A percentile compares a stretch with the other conserved stretches of the same genome.
Conservation (phyloP, 30 jellyfish, hydroid and myxozoan genomes). For the Calvadosia cruxmelitensis region DNA sequence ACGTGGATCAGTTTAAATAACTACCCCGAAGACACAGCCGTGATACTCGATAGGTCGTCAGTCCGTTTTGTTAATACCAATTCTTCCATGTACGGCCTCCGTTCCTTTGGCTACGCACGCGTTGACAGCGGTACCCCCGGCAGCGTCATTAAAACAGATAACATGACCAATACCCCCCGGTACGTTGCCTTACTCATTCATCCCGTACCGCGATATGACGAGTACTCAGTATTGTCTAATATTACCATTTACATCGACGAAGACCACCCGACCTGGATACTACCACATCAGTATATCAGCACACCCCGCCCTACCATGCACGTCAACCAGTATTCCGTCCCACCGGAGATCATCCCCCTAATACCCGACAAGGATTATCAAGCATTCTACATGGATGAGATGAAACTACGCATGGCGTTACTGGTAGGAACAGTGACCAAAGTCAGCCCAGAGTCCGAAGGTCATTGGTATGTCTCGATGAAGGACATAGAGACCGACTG, state of each 20-base stretch:
- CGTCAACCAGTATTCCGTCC: neutral
- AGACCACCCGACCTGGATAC: neutral
- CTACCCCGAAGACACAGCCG: neutral
- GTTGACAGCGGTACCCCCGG: neutral
- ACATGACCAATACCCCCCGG: neutral
- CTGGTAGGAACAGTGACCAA: neutral
- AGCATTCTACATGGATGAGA: neutral
- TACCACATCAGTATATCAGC: too few relatives aligned
- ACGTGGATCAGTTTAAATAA: neutral
- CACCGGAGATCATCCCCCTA: neutral
- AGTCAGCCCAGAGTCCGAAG: neutral
- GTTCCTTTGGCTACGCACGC: neutral
- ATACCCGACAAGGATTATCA: neutral
- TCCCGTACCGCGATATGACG: conserved; percentile 23
- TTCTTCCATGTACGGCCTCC: neutral
- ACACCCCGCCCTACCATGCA: neutral
- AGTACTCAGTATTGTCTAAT: neutral
- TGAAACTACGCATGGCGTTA: neutral
- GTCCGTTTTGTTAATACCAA: neutral
- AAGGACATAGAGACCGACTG: neutral
- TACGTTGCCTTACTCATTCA: conserved; percentile 14
- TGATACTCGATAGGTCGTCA: neutral
- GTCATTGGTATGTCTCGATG: neutral
- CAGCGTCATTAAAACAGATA: neutral
- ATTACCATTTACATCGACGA: neutral